These are phyloP conservation scores for Parotia lawesii DNA, from an alignment of 2,113 vertebrate species.

Conservation along the genomic window DNA sequence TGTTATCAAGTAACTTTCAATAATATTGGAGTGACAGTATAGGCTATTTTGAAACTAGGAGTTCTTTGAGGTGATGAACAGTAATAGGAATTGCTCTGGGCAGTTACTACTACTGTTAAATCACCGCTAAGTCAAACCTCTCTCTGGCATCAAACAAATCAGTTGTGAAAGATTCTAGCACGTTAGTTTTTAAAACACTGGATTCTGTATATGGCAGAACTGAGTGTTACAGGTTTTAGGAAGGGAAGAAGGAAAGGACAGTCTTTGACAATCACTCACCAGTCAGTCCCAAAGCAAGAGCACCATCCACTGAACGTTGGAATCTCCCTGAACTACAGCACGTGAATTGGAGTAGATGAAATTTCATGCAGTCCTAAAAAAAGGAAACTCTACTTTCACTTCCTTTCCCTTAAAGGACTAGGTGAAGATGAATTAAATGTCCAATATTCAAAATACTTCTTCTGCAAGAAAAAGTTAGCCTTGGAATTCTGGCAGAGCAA, in stretches of 20 bases:
- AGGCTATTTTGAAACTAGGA: not conserved
- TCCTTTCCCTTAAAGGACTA: not conserved
- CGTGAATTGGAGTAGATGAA: not conserved
- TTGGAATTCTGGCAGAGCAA: not conserved
- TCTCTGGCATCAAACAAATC: not conserved
- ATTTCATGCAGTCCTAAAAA: not conserved
- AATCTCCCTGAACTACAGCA: not conserved
- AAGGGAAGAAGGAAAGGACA: not conserved
- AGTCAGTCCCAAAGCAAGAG: accelerated
- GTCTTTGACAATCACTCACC: not conserved
- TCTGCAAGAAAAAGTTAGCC: not conserved
- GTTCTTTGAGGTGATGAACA: not conserved
- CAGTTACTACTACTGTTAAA: not conserved
- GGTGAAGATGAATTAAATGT: not conserved
- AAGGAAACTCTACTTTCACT: not conserved
- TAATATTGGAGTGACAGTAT: not conserved
- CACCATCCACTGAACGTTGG: not conserved
- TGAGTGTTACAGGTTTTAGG: not conserved
- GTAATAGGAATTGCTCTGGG: not conserved
- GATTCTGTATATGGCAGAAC: not conserved
- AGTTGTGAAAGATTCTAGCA: not conserved
- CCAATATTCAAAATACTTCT: not conserved
- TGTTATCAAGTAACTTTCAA: not conserved
- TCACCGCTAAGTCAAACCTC: not conserved
- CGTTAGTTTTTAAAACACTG: not conserved